These are phyloP conservation scores for Silurus meridionalis DNA, from an alignment of 2,113 vertebrate genomes.

Conservation along the genomic window DNA sequence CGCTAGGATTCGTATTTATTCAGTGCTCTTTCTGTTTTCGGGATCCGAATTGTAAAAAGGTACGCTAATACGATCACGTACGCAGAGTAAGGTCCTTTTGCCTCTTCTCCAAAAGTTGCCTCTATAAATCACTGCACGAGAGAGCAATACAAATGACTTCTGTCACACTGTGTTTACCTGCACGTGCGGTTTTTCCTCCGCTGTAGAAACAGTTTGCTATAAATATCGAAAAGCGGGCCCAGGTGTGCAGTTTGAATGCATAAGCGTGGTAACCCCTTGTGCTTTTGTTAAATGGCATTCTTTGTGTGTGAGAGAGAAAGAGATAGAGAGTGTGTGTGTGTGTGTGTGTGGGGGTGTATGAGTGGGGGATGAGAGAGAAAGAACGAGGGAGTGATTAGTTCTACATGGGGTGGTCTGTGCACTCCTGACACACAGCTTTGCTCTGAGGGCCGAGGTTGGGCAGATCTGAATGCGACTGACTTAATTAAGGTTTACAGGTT, in stretches of 20 bases:
- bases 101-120: not conserved
- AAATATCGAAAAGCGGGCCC: conserved; percentile 12
- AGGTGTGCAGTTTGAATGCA: conserved; percentile 37
- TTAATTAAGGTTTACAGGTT: conserved; percentile 77
- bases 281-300: conserved; percentile 36
- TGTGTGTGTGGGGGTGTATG: not conserved
- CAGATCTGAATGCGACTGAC: conserved; percentile 66
- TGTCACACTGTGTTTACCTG: conserved; percentile 17
- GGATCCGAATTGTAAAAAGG: not conserved
- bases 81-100: not conserved
- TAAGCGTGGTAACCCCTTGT: conserved; percentile 29
- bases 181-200: not conserved
- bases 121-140: conserved; percentile 27
- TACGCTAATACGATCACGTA: conserved; percentile 1
- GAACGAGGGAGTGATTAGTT: conserved; percentile 47
- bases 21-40: not conserved
- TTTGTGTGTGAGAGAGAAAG: conserved; percentile 6
- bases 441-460: conserved; percentile 47
- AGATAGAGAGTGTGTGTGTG: not conserved
- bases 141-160: conserved; percentile 38
- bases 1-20: not conserved
- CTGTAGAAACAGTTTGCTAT: conserved; percentile 19
- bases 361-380: not conserved
- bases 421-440: conserved; percentile 53
- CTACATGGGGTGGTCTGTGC: conserved; percentile 48